These are phyloP conservation scores for Gymnoscelis rufifasciata DNA, from an alignment of 2,888 invertebrate species.

Conservation along the genomic window DNA sequence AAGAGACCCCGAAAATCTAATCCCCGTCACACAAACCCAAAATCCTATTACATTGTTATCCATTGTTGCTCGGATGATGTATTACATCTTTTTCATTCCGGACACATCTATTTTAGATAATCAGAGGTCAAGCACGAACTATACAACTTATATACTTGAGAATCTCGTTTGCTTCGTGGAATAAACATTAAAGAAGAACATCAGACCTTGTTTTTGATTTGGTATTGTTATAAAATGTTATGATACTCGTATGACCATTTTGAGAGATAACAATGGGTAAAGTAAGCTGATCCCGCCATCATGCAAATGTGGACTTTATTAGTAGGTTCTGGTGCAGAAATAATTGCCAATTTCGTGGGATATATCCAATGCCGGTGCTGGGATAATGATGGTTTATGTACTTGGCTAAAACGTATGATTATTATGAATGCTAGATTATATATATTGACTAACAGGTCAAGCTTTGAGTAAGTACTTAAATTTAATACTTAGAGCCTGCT, in stretches of 20 bases:
- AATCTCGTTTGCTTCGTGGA: slow-evolving; percentile 14
- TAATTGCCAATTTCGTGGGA: background rate
- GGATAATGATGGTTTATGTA: no score
- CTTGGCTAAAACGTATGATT: no score
- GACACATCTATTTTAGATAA: slow-evolving; percentile 37
- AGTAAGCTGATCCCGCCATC: background rate
- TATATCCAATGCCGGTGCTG: no score
- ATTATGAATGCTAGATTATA: no score
- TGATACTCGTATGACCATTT: slow-evolving; percentile 2
- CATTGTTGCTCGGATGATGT: slow-evolving; percentile 51
- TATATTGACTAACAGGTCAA: no score
- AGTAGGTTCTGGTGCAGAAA: background rate
- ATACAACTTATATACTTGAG: slow-evolving; percentile 15
- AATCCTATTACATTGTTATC: slow-evolving; percentile 39
- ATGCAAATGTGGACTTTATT: background rate
- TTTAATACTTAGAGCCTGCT: no score
- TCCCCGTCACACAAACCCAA: slow-evolving; percentile 28
- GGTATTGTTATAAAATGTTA: slow-evolving; percentile 15
- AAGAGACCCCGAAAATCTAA: background rate
- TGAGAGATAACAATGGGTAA: background rate
- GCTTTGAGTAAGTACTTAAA: no score
- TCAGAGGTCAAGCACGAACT: slow-evolving; percentile 34
- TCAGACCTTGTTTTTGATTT: slow-evolving; percentile 13
- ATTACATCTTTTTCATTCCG: slow-evolving; percentile 39
- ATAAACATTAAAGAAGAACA: slow-evolving; percentile 8